A percentile compares a stretch with the other conserved stretches of the same genome.
These are phyloP conservation scores for Epinotia ramella DNA, from an alignment of 2,888 invertebrate genomes.

Conservation along the genomic window DNA sequence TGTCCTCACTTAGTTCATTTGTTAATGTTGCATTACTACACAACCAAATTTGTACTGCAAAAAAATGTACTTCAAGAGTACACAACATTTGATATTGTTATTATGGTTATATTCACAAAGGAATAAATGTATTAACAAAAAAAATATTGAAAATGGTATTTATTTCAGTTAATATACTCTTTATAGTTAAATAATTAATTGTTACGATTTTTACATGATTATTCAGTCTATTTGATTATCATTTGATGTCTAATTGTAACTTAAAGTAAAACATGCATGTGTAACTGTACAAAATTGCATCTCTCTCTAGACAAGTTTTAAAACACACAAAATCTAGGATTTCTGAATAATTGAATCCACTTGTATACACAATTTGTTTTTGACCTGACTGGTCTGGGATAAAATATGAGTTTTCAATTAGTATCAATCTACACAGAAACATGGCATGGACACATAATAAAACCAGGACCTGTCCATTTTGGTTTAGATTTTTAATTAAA, in stretches of 20 bases:
- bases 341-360: not conserved
- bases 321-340: not conserved
- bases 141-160: constrained; percentile 17
- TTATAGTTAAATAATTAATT: constrained; percentile 27
- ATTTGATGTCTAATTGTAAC: constrained; percentile 26
- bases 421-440: not conserved
- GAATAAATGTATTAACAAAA: not conserved
- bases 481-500: not conserved
- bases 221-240: constrained; percentile 43
- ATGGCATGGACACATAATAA: not conserved
- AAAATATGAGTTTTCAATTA: not conserved
- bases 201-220: constrained; percentile 38
- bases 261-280: constrained; percentile 25
- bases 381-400: not conserved
- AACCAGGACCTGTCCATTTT: not conserved
- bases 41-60: no score
- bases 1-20: not conserved
- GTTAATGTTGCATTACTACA: not conserved
- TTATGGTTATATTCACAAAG: not conserved
- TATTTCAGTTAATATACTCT: constrained; percentile 21
- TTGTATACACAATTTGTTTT: no score
- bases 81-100: not conserved
- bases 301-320: not conserved
- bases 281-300: not conserved
- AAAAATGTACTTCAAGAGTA: not conserved